Evolutionary conservation across 2,888 invertebrate genomes (phyloP).

Genomic region (Aporophyla nigra): DNA sequence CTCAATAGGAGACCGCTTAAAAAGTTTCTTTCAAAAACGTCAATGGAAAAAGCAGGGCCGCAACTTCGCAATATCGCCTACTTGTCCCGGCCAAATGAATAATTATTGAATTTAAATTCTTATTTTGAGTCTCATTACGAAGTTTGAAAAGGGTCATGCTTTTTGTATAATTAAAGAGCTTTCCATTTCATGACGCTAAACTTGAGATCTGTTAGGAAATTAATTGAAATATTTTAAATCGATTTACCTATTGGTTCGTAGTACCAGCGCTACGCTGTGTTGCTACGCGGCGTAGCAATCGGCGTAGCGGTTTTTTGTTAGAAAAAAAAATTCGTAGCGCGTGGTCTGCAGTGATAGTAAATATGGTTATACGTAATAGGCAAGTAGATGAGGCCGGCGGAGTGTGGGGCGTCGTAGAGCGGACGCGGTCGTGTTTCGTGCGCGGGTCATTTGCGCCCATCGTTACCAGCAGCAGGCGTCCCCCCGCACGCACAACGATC

Average conservation of each 20-base stretch:
- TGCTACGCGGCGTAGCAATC: slow-evolving; percentile 43
- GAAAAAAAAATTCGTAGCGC: slow-evolving; percentile 20
- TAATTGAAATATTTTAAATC: slow-evolving; percentile 68
- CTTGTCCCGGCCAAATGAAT: slow-evolving; percentile 80
- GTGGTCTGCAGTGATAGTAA: slow-evolving; percentile 48
- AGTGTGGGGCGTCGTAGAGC: slow-evolving; percentile 60
- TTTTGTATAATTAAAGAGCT: slow-evolving; percentile 80
- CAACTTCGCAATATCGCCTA: slow-evolving; percentile 83
- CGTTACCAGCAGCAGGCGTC: slow-evolving; percentile 83
- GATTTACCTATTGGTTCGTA: slow-evolving; percentile 63
- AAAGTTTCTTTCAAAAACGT: slow-evolving; percentile 78
- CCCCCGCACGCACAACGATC: slow-evolving; percentile 78
- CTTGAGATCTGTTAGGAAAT: slow-evolving; percentile 63
- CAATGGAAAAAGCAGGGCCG: slow-evolving; percentile 74
- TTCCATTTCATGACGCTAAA: slow-evolving; percentile 72
- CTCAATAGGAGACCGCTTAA: slow-evolving; percentile 80
- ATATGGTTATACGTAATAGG: slow-evolving; percentile 70
- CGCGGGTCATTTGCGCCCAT: slow-evolving; percentile 81
- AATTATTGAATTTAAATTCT: slow-evolving; percentile 82
- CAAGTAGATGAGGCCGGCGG: slow-evolving; percentile 55
- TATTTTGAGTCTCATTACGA: slow-evolving; percentile 80
- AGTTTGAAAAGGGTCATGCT: slow-evolving; percentile 79
- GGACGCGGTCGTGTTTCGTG: slow-evolving; percentile 79
- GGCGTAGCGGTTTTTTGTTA: slow-evolving; percentile 10
- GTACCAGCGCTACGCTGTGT: slow-evolving; percentile 26